Evolutionary conservation across 2,113 vertebrate species (phyloP).

Genomic region (Hippocampus abdominalis): DNA sequence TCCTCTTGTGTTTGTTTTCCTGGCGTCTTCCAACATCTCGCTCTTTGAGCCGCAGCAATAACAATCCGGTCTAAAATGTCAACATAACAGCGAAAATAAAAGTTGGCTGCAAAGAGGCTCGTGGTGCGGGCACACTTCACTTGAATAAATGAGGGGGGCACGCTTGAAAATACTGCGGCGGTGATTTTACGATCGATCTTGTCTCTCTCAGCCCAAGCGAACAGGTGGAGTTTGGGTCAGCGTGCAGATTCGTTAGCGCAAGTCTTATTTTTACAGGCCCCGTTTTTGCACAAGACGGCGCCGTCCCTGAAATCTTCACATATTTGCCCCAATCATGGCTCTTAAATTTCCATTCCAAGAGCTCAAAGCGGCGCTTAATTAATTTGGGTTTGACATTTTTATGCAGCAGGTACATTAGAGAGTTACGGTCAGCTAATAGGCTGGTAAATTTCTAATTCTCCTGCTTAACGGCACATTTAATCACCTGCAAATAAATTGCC

Average conservation of each 20-base stretch:
- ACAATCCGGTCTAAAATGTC: conserved; percentile 18
- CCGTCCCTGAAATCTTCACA: neutral
- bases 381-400: conserved; percentile 4
- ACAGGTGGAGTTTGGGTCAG: conserved; percentile 61
- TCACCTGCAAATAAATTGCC: neutral
- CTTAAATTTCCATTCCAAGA: neutral
- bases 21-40: neutral
- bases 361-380: neutral
- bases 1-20: neutral
- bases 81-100: conserved; percentile 26
- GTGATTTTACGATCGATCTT: conserved; percentile 43
- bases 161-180: conserved; percentile 51
- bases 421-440: conserved; percentile 3
- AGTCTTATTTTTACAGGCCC: conserved; percentile 7
- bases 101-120: conserved; percentile 29
- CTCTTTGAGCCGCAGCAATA: neutral
- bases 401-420: neutral
- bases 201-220: conserved; percentile 41
- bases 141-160: conserved; percentile 57
- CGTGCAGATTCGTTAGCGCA: conserved; percentile 63
- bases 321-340: neutral
- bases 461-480: neutral
- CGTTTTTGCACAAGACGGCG: neutral
- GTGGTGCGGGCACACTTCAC: conserved; percentile 38
- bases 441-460: conserved; percentile 1